A percentile compares a stretch with the other conserved stretches of the same genome.
phyloP scores from a whole-genome alignment of 2,888 invertebrate species.

The Drosophila kokeensis region DNA sequence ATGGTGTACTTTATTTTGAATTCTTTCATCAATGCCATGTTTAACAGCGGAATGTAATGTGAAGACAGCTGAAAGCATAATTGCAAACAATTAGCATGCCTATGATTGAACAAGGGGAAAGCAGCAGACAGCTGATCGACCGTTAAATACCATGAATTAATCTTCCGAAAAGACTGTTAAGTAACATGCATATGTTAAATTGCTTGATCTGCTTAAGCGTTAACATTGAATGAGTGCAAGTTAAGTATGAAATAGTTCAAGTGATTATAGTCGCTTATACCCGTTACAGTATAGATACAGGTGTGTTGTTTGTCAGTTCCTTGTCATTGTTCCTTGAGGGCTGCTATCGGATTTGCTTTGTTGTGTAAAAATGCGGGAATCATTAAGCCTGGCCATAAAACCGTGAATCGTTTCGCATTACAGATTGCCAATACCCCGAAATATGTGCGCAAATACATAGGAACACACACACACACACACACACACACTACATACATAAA shows the following conservation, averaged over 20 bases:
- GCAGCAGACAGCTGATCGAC: slow-evolving; percentile 4
- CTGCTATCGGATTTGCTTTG: slow-evolving; percentile 33
- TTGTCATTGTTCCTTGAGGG: slow-evolving; percentile 25
- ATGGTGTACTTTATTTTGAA: slow-evolving; percentile 39
- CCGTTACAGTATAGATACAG: not conserved
- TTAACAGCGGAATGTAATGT: slow-evolving; percentile 38
- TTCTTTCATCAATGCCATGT: slow-evolving; percentile 39
- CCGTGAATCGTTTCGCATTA: slow-evolving; percentile 48
- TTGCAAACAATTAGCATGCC: slow-evolving; percentile 77
- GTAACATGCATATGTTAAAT: not conserved
- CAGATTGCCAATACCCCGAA: slow-evolving; percentile 31
- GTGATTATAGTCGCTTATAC: slow-evolving; percentile 11
- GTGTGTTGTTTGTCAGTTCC: slow-evolving; percentile 18
- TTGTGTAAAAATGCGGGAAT: slow-evolving; percentile 44
- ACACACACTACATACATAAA: not conserved
- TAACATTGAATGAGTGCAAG: not conserved
- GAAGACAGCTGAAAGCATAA: slow-evolving; percentile 69
- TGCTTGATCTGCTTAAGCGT: not conserved
- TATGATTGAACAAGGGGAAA: slow-evolving; percentile 17
- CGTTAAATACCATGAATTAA: slow-evolving; percentile 18
- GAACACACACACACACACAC: not conserved
- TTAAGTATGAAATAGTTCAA: not conserved
- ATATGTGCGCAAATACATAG: not conserved
- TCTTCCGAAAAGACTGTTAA: not conserved
- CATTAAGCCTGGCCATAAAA: slow-evolving; percentile 52